A percentile compares a stretch with the other conserved stretches of the same genome.
phyloP scores from a whole-genome alignment of 2,888 invertebrate species.

The Pristionchus exspectatus region DNA sequence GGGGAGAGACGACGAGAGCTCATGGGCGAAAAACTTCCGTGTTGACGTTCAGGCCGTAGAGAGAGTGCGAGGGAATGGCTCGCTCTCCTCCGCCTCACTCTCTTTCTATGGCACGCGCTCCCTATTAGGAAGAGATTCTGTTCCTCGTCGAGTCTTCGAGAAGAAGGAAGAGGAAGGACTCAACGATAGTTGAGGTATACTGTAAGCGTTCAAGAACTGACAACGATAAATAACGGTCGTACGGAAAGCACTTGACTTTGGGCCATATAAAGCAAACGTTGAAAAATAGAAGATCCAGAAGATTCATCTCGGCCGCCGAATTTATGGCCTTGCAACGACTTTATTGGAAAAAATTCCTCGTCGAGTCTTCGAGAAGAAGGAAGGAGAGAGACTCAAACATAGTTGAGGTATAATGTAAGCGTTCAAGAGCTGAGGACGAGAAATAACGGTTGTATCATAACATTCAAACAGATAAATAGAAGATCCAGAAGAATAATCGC shows the following conservation, averaged over 20 bases:
- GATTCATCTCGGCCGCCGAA: too few species aligned
- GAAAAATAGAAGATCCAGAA: too few species aligned
- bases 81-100: background rate
- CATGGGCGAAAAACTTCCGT: conserved; percentile 45
- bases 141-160: background rate
- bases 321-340: too few species aligned
- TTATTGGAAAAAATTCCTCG: too few species aligned
- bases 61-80: background rate
- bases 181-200: background rate
- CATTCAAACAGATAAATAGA: too few species aligned
- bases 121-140: background rate
- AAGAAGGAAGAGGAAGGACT: background rate
- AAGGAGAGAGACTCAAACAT: background rate
- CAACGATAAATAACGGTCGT: background rate
- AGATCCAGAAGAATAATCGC: too few species aligned
- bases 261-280: too few species aligned
- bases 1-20: background rate
- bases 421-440: background rate
- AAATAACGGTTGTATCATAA: too few species aligned
- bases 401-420: background rate
- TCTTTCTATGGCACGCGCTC: background rate
- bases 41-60: background rate
- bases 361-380: background rate
- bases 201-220: background rate
- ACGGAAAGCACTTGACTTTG: too few species aligned